Base-by-base conservation (phyloP, 2,113 vertebrate species). In the Burhinus oedicnemus region DNA sequence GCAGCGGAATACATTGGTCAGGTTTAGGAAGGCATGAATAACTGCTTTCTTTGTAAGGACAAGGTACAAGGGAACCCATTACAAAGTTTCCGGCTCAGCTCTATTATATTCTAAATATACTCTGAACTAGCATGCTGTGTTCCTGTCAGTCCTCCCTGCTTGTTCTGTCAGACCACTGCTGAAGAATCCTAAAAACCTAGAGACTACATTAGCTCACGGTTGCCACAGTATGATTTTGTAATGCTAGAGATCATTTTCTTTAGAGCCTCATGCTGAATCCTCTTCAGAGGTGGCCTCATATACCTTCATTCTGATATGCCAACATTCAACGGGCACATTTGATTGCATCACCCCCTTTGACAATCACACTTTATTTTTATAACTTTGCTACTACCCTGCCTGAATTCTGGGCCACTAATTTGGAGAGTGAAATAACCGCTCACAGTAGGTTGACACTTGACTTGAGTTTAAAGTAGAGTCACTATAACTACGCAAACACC, bases 401-500 rank as follows among this genome's bases (percentile, higher is more conserved):
- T 95, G 83, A 65, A 93, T 85, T 76, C 40, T 87, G 44, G 83
- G 83, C 81, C 94, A 95, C 93, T 72, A 88, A 61, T 91, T 52
- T 89, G 93, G 65, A 76, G 65, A 85, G 44, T 36, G 66, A 79
- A 93, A 76, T 93, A 85, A 95, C 77, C 1, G 0, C 45, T 93
- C 74, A 82, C 89, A 87, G 95, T 79, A 93, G 92, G 89, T 1
- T 76, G 91, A 97, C 91, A 87, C 66, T 83, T 89, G 89, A 93
- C 81, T 68, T 62, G 29, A 78, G 36, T 86, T 97, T 88, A 61
- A 95, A 84, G 68, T 26, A 85, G 65, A 96, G 77, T 51, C 93
- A 83, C 83, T 47, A 36, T 91, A 96, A 85, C 92, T 86, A 51
- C 62, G 87, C 85, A 93, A 90, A 96, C 96, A 97, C 93, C 96